phyloP scores from a whole-genome alignment of 2,113 vertebrate species.

The Garra rufa region DNA sequence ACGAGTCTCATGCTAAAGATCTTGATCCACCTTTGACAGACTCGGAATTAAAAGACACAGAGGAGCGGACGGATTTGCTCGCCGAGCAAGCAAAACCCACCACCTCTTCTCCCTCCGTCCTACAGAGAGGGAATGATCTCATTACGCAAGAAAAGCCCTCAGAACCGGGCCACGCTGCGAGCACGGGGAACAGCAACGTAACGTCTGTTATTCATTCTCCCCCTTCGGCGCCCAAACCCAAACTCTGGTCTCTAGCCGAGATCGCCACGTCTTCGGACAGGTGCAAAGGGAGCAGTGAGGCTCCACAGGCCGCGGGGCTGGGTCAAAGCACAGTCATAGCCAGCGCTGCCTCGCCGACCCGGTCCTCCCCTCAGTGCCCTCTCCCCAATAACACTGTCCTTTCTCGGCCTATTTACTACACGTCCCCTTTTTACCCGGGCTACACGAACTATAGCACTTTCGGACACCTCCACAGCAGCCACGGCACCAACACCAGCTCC shows the following conservation, averaged over 20 bases:
- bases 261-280: constrained; percentile 96
- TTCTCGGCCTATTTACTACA: constrained; percentile 94
- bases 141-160: constrained; percentile 73
- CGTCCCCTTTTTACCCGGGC: constrained; percentile 94
- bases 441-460: constrained; percentile 99
- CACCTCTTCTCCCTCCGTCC: constrained; percentile 79
- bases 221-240: constrained; percentile 88
- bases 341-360: constrained; percentile 81
- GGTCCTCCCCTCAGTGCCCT: constrained; percentile 88
- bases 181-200: constrained; percentile 74
- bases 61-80: constrained; percentile 82
- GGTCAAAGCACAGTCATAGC: constrained; percentile 74
- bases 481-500: constrained; percentile 82
- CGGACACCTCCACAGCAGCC: constrained; percentile 90
- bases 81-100: constrained; percentile 75
- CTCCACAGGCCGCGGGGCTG: constrained; percentile 70
- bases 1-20: constrained; percentile 77
- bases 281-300: constrained; percentile 82
- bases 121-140: constrained; percentile 69
- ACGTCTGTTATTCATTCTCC: constrained; percentile 93
- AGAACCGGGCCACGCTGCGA: constrained; percentile 71
- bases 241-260: constrained; percentile 96
- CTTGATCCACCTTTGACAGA: constrained; percentile 84
- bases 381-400: constrained; percentile 90
- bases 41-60: constrained; percentile 89